A percentile compares a stretch with the other conserved stretches of the same genome.
Evolutionary conservation across 2,888 invertebrate genomes (phyloP).

Genomic region (Heliconius sara): DNA sequence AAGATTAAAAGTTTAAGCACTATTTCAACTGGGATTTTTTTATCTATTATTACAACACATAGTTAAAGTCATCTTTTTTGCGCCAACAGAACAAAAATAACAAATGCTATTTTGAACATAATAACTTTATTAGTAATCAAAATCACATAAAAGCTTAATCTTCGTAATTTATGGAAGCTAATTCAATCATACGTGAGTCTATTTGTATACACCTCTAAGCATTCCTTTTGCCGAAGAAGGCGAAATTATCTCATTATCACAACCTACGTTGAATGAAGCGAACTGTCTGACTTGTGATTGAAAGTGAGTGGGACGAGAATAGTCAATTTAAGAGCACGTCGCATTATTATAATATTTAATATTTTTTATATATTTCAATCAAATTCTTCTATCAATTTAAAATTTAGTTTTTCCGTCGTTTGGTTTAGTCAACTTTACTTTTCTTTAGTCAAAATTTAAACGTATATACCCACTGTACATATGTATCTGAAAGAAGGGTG

Average conservation of each 20-base stretch:
- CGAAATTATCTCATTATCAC: slow-evolving; percentile 41
- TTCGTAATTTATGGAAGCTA: slow-evolving; percentile 33
- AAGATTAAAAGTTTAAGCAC: too few relatives aligned
- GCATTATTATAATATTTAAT: background rate
- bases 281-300: slow-evolving; percentile 32
- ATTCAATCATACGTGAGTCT: slow-evolving; percentile 21
- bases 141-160: slow-evolving; percentile 24
- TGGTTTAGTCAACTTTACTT: too few relatives aligned
- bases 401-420: background rate
- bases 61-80: background rate
- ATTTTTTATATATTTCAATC: background rate
- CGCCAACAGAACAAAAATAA: background rate
- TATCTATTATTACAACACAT: background rate
- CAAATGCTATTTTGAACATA: background rate
- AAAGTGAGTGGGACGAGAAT: slow-evolving; percentile 36
- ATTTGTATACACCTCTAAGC: slow-evolving; percentile 42
- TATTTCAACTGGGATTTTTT: background rate
- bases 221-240: slow-evolving; percentile 42
- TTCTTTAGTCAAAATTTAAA: too few relatives aligned
- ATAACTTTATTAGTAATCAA: slow-evolving; percentile 2
- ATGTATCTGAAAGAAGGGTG: too few relatives aligned
- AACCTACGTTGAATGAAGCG: slow-evolving; percentile 32
- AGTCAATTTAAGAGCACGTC: slow-evolving; percentile 20
- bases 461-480: too few relatives aligned
- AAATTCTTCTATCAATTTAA: background rate